Conservation (phyloP, 2,797 vertebrate species). For the Ambastaia sidthimunki region DNA sequence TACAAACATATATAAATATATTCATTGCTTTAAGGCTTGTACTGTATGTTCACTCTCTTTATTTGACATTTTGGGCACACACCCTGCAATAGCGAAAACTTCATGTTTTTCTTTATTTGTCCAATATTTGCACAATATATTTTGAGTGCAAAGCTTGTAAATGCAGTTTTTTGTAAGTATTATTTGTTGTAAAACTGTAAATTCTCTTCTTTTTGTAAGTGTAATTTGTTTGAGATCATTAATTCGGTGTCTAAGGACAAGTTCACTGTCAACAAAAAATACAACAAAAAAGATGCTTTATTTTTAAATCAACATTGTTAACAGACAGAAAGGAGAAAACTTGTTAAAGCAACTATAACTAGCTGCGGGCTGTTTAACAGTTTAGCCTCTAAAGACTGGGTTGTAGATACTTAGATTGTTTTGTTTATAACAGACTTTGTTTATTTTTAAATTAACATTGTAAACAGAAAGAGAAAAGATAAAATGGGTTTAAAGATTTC, state of each 20-base stretch:
- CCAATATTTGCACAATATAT: neutral
- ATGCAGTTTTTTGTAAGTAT: neutral
- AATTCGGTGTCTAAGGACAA: neutral
- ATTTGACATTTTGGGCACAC: too few relatives aligned
- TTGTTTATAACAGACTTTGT: neutral
- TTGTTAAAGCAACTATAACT: constrained; percentile 21
- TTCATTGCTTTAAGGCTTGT: neutral
- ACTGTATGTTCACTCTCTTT: neutral
- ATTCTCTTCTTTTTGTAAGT: too few relatives aligned
- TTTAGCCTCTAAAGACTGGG: constrained; percentile 1
- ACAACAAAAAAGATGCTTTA: too few relatives aligned
- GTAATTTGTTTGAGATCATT: neutral
- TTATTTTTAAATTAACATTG: constrained; percentile 12
- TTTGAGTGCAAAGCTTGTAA: neutral
- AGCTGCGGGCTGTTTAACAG: constrained; percentile 31
- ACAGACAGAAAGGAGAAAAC: constrained; percentile 21
- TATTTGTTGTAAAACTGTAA: too few relatives aligned
- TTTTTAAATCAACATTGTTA: constrained; percentile 32
- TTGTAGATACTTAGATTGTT: constrained; percentile 4
- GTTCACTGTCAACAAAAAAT: neutral
- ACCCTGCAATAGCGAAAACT: neutral
- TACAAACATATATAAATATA: neutral
- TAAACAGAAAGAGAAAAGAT: neutral
- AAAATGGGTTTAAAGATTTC: neutral
- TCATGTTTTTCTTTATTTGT: neutral